A percentile compares a stretch with the other conserved stretches of the same genome.
phyloP scores from a whole-genome alignment of 2,888 invertebrate species.

The Protophormia terraenovae region DNA sequence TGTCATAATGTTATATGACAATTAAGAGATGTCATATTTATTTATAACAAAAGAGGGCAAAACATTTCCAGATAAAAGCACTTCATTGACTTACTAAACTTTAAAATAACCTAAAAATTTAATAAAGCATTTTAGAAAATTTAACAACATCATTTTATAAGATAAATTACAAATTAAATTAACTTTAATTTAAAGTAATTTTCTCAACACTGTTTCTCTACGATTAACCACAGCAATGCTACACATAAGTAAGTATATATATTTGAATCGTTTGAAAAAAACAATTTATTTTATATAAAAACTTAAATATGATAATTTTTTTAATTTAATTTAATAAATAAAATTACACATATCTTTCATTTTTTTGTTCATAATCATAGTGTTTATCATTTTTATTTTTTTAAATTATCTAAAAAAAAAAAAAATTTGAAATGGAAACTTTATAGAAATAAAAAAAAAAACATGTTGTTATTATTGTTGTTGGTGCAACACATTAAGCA shows the following conservation, averaged over 20 bases:
- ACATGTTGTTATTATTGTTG: constrained; percentile 13
- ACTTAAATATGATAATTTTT: background rate
- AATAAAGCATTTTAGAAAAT: background rate
- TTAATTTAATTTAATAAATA: background rate
- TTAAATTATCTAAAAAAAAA: too few species aligned
- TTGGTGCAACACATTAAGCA: constrained; percentile 31
- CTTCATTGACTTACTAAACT: too few species aligned
- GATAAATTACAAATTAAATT: background rate
- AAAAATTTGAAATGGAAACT: constrained; percentile 44
- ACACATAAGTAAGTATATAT: too few species aligned
- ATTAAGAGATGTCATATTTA: too few species aligned
- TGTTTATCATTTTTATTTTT: background rate
- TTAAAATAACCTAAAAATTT: too few species aligned
- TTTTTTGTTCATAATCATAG: background rate
- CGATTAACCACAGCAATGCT: too few species aligned
- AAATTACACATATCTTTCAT: background rate
- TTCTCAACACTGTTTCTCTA: background rate
- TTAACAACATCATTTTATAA: background rate
- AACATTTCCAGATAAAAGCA: too few species aligned
- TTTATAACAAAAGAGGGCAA: too few species aligned
- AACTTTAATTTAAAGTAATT: background rate
- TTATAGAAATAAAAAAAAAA: background rate
- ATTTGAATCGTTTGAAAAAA: too few species aligned
- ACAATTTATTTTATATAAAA: background rate
- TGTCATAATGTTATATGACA: too few species aligned